Evolutionary conservation across 2,888 invertebrate species (phyloP), one percentile per base, ranked within the genome.

Genomic region (Tetragonula carbonaria): DNA sequence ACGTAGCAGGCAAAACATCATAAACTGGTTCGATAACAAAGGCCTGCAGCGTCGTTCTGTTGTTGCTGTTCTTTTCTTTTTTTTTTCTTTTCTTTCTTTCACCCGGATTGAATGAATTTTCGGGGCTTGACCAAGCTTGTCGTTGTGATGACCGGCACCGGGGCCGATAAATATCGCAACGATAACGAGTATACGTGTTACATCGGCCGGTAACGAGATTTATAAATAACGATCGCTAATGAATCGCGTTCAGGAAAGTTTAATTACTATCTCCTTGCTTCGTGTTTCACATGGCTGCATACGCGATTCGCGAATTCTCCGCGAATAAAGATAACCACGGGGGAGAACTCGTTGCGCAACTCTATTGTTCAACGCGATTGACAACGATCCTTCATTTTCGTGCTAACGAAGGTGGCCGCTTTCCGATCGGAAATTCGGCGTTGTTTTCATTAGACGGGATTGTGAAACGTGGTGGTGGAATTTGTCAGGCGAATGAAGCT

Each of bases 21-120:
- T 67, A 82, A 83, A 83, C 72, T 62, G 83, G 55, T n/a, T 16
- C 50, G 67, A 83, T 38, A 75, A 67, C 62, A 55, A 75, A 67
- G n/a, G 53, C 14, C 21, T 13, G 21, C 62, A 8, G 18, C 14
- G 16, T 11, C 57, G 23, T 70, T 59, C 14, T 55, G 45, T 8
- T 45, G 45, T 45, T 45, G 8, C 8, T 45, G 45, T 45, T 38
- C 6, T 38, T 6, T 11, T 38, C n/a, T 18, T 70, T 28, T 18
- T 70, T 71, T 28, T 33, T 28, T 51, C 4, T 59, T 28, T 6
- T 71, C 4, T 55, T 55, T 57, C 11, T 16, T 6, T 11, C 33
- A 51, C 11, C 16, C 6, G 23, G 21, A 14, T 51, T 45, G 57
- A 62, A 76, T 63, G 45, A 77, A 83, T 83, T 75, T 45, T 55